Evolutionary conservation across 2,888 invertebrate species (phyloP).

Genomic region (Ptilodon capucinus): DNA sequence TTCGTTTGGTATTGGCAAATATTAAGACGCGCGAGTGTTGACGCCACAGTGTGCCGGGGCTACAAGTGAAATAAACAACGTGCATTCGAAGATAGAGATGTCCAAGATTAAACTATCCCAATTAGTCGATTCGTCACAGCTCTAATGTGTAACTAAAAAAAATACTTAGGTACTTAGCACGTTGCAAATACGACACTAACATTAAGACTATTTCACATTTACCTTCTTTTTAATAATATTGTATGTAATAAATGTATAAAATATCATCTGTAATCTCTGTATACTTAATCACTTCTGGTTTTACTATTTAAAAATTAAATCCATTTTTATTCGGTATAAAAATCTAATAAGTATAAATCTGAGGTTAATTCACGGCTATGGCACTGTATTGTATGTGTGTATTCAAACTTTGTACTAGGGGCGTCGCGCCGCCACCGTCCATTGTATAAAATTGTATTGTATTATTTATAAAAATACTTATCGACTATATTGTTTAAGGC

Average conservation of each 20-base stretch:
- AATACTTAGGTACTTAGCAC: slow-evolving; percentile 57
- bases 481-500: slow-evolving; percentile 78
- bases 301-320: slow-evolving; percentile 81
- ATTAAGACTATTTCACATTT: slow-evolving; percentile 79
- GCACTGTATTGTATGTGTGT: slow-evolving; percentile 72
- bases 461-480: slow-evolving; percentile 80
- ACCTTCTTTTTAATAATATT: slow-evolving; percentile 74
- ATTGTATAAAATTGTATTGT: slow-evolving; percentile 46
- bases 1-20: too few relatives aligned
- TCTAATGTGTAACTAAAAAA: slow-evolving; percentile 37
- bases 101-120: slow-evolving; percentile 39
- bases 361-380: slow-evolving; percentile 79
- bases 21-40: too few relatives aligned
- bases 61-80: slow-evolving; percentile 29
- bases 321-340: slow-evolving; percentile 82
- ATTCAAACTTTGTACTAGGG: slow-evolving; percentile 75
- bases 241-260: slow-evolving; percentile 83
- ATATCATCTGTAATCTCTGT: slow-evolving; percentile 83
- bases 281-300: slow-evolving; percentile 81
- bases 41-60: too few relatives aligned
- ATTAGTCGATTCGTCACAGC: slow-evolving; percentile 42
- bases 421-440: slow-evolving; percentile 53
- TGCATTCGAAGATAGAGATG: slow-evolving; percentile 29
- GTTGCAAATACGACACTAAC: slow-evolving; percentile 68
- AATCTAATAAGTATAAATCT: slow-evolving; percentile 82